Base-by-base conservation (phyloP, 2,888 invertebrate species). In the Eumacrocentrus americanus region DNA sequence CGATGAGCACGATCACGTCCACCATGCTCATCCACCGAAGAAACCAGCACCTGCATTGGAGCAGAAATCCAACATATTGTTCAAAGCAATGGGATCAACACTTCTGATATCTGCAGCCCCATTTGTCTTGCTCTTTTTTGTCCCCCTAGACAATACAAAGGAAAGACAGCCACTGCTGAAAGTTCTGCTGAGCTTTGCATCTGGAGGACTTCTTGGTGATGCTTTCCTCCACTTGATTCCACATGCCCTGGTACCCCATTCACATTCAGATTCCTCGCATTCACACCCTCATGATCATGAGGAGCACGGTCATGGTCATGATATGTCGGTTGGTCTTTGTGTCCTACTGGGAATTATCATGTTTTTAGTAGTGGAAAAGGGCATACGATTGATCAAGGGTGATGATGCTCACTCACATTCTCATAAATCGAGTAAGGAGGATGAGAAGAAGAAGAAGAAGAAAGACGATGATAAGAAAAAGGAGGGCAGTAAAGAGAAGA, bases 211-310 rank as follows among this genome's bases (percentile, higher is more conserved):
- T 11, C 85, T 99, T 0, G 99, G 99, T 5, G 99, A 99, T 84
- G 98, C 99, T 0, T 99, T 99, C 81, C 85, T 99, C 4, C 99
- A 99, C 83, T 84, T 99, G 65, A 99, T 99, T 76, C 99, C 99
- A 1, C 99, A 99, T 82, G 97, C 99, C 47, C 86, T 90, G 23
- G 84, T 84, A 67, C 87, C 88, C 0, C 85, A 86, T 59, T 75
- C 75, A 0, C 82, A 83, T 65, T 78, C 72, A 61, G 68, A 72
- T 53, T 9, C 61, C 60, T 47, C 66, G 0, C 78, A 81, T 62
- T 72, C 77, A 0, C 87, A 87, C 70, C 79, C 82, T 7, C 88
- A 91, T 75, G 77, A 82, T 0, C 87, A 88, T 69, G 71, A 77
- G 57, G 84, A 82, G 58, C 72, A 74, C 11, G 48, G 47, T 6